Percentiles rank a stretch among this genome's conserved stretches.
Evolutionary conservation across 2,888 invertebrate genomes (phyloP).

Genomic region (Opisthograptis luteolata): DNA sequence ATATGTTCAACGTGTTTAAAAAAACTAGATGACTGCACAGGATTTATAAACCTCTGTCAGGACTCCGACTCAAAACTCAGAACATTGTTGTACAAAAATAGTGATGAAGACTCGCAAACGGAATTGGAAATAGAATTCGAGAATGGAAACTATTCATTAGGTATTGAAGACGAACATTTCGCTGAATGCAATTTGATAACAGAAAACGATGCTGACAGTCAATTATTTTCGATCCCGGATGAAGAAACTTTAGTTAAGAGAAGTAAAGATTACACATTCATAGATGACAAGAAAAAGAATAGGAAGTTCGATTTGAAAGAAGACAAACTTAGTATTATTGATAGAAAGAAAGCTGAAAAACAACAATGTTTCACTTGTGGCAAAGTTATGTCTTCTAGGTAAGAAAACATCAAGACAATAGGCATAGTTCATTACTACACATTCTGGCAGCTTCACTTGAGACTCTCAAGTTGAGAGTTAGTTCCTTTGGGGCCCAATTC

Average conservation of each 20-base stretch:
- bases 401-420: conserved; percentile 33
- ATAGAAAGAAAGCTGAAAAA: conserved; percentile 45
- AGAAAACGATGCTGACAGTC: conserved; percentile 43
- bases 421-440: too few relatives aligned
- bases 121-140: conserved; percentile 19
- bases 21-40: conserved; percentile 58
- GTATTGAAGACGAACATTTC: conserved; percentile 18
- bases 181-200: conserved; percentile 34
- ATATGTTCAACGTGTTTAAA: conserved; percentile 64
- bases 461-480: too few relatives aligned
- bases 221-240: conserved; percentile 17
- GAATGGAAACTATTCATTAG: conserved; percentile 21
- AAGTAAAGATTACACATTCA: neutral
- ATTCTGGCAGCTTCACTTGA: too few relatives aligned
- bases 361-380: conserved; percentile 79
- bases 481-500: too few relatives aligned
- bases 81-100: conserved; percentile 35
- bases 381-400: conserved; percentile 81
- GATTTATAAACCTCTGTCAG: conserved; percentile 64
- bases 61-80: conserved; percentile 59
- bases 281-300: conserved; percentile 21
- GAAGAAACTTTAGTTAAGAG: conserved; percentile 6
- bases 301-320: conserved; percentile 14
- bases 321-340: conserved; percentile 23
- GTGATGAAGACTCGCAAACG: conserved; percentile 25